Evolutionary conservation across 2,888 invertebrate genomes (phyloP).

Genomic region (Nowickia ferox): DNA sequence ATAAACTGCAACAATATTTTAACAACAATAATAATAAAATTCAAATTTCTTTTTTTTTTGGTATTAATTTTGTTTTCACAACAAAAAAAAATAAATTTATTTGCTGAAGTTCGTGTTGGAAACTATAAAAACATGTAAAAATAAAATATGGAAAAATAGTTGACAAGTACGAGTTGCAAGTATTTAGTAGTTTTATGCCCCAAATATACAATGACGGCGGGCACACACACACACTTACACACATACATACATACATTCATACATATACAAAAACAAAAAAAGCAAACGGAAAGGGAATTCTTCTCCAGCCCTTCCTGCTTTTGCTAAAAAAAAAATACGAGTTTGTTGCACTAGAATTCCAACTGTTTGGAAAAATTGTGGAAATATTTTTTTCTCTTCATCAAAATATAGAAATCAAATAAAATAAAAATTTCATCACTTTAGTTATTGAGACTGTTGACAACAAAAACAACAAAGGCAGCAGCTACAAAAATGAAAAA

Average conservation of each 20-base stretch:
- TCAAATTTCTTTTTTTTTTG: constrained; percentile 33
- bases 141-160: constrained; percentile 35
- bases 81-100: neutral
- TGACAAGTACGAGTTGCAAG: constrained; percentile 27
- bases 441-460: constrained; percentile 34
- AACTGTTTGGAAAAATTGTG: neutral
- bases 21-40: constrained; percentile 50
- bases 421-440: constrained; percentile 50
- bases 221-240: neutral
- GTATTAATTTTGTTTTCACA: neutral
- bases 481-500: neutral
- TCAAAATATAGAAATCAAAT: constrained; percentile 53
- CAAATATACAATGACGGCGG: constrained; percentile 7
- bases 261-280: neutral
- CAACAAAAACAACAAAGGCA: constrained; percentile 27
- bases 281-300: neutral
- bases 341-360: neutral
- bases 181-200: constrained; percentile 40
- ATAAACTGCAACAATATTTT: constrained; percentile 16
- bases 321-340: neutral
- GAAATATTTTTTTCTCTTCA: neutral
- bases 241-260: neutral
- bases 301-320: neutral
- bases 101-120: constrained; percentile 38
- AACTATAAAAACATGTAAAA: constrained; percentile 18